Evolutionary conservation across 2,888 invertebrate genomes (phyloP).

Genomic region (Poecilobothrus nobilitatus): DNA sequence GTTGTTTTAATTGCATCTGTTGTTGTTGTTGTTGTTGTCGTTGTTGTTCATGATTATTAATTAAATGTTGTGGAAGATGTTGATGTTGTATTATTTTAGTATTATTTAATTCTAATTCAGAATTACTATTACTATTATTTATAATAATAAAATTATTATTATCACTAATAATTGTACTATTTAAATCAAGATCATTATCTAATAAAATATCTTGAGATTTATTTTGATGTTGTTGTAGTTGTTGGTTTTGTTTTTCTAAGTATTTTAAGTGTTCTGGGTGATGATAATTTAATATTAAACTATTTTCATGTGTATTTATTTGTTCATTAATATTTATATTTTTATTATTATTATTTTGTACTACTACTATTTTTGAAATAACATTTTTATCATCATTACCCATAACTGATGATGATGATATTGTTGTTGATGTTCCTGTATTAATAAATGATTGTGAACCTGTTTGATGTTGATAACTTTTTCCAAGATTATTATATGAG

Average conservation of each 20-base stretch:
- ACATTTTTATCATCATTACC: conserved; percentile 1
- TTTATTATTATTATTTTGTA: neutral
- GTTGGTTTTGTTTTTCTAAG: neutral
- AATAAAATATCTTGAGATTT: neutral
- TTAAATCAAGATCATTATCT: neutral
- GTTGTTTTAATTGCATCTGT: conserved; percentile 17
- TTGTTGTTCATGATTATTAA: conserved; percentile 25
- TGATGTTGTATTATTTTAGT: conserved; percentile 19
- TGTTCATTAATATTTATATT: neutral
- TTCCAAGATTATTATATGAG: neutral
- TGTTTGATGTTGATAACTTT: neutral
- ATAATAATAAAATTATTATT: neutral
- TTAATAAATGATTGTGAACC: conserved; percentile 12
- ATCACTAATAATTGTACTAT: neutral
- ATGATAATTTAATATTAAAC: neutral
- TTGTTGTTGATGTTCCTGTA: neutral
- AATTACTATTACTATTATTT: neutral
- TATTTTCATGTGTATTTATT: neutral
- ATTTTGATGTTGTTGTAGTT: neutral
- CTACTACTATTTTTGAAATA: neutral
- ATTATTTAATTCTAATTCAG: conserved; percentile 18
- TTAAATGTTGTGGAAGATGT: conserved; percentile 20
- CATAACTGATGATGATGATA: neutral
- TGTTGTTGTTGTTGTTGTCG: conserved; percentile 21
- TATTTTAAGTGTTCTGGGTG: no score